Evolutionary conservation across 1,140 invertebrate species (phyloP).

Genomic region (Eupristina koningsbergeri): DNA sequence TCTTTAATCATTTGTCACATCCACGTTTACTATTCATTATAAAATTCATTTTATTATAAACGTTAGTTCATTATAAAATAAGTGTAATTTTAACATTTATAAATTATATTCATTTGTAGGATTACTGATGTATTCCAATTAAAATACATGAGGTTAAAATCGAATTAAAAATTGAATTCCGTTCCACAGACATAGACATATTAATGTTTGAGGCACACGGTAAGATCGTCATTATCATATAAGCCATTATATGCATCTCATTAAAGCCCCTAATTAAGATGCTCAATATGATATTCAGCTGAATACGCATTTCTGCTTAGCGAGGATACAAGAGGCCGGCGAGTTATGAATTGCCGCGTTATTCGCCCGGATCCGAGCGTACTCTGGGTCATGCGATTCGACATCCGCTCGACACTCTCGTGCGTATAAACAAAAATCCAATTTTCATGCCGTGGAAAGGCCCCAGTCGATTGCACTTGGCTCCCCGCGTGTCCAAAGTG

Average conservation of each 20-base stretch:
- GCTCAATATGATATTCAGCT: neutral
- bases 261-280: neutral
- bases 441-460: neutral
- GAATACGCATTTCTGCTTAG: neutral
- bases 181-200: too few relatives aligned
- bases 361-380: neutral
- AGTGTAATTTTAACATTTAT: too few relatives aligned
- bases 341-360: neutral
- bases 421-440: neutral
- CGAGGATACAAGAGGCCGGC: neutral
- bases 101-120: too few relatives aligned
- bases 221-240: neutral
- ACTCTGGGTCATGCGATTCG: too few relatives aligned
- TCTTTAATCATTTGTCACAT: neutral
- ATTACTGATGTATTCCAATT: too few relatives aligned
- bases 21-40: too few relatives aligned
- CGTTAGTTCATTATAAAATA: too few relatives aligned
- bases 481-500: slow-evolving; percentile 5
- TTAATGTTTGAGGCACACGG: too few relatives aligned
- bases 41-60: too few relatives aligned
- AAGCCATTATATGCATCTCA: neutral
- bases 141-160: too few relatives aligned
- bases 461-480: neutral
- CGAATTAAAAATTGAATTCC: neutral
- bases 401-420: neutral